phyloP scores from a whole-genome alignment of 2,888 invertebrate species.

The Dolichopus griseipennis region DNA sequence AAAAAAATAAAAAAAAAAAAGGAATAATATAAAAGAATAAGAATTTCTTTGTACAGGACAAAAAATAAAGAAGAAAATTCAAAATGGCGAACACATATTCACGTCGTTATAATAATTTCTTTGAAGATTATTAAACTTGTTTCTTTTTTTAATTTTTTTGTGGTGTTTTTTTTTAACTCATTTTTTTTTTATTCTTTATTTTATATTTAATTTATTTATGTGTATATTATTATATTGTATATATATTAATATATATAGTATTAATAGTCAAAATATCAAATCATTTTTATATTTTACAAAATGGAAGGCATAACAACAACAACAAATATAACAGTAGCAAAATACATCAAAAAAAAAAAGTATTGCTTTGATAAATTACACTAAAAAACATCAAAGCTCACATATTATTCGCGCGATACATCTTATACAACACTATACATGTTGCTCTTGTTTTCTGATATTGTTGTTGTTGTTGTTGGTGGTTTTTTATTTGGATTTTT shows the following conservation, averaged over 20 bases:
- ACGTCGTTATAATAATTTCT: not conserved
- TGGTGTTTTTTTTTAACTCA: not conserved
- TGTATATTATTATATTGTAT: not conserved
- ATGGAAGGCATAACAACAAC: not conserved
- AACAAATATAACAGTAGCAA: not conserved
- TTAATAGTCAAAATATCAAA: slow-evolving; percentile 4
- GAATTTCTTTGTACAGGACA: not conserved
- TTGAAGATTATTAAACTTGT: slow-evolving; percentile 3
- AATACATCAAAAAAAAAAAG: not conserved
- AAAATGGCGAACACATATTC: not conserved
- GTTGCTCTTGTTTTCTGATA: no score
- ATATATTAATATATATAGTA: no score
- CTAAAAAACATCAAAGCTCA: slow-evolving; percentile 3
- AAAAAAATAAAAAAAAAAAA: not conserved
- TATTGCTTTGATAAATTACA: not conserved
- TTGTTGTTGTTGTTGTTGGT: no score
- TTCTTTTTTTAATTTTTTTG: not conserved
- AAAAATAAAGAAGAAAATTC: not conserved
- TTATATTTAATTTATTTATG: not conserved
- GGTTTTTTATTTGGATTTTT: no score
- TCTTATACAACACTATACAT: no score
- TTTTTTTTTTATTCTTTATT: not conserved
- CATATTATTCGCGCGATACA: not conserved
- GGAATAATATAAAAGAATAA: not conserved
- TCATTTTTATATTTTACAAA: not conserved